Percentiles rank a stretch among this genome's conserved stretches.
These are phyloP conservation scores for Portevinia maculata DNA, from an alignment of 2,888 invertebrate species.

Conservation along the genomic window DNA sequence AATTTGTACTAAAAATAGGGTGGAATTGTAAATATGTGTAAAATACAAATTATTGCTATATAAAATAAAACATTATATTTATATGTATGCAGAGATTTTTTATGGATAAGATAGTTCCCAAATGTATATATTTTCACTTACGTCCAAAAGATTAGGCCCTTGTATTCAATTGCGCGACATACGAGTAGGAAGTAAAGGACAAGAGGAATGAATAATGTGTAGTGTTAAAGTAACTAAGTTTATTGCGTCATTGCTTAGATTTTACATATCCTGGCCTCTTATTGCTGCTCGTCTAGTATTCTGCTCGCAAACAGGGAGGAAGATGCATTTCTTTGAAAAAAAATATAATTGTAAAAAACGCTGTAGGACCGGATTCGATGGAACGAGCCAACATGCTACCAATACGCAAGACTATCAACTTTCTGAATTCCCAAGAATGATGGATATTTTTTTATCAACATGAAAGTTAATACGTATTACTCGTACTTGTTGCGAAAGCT, in stretches of 20 bases:
- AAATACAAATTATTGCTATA: neutral
- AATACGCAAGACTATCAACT: neutral
- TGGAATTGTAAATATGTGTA: neutral
- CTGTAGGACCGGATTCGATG: neutral
- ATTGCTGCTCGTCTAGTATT: neutral
- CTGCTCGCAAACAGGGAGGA: neutral
- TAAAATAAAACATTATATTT: neutral
- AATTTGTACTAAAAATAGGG: constrained; percentile 90
- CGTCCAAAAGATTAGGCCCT: constrained; percentile 78
- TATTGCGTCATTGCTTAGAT: neutral
- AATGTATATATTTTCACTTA: neutral
- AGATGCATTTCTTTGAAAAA: constrained; percentile 88
- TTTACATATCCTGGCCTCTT: neutral
- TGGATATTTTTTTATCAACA: neutral
- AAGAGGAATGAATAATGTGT: neutral
- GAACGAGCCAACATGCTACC: neutral
- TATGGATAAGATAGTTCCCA: neutral
- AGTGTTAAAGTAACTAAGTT: neutral
- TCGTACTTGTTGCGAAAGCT: neutral
- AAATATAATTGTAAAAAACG: constrained; percentile 16
- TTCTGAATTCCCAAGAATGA: neutral
- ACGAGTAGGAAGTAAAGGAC: neutral
- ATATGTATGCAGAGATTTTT: neutral
- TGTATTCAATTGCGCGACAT: neutral
- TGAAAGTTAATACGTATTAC: neutral